Percentiles rank a stretch among this genome's conserved stretches.
phyloP scores from a whole-genome alignment of 2,113 vertebrate genomes.

The Colinus virginianus region DNA sequence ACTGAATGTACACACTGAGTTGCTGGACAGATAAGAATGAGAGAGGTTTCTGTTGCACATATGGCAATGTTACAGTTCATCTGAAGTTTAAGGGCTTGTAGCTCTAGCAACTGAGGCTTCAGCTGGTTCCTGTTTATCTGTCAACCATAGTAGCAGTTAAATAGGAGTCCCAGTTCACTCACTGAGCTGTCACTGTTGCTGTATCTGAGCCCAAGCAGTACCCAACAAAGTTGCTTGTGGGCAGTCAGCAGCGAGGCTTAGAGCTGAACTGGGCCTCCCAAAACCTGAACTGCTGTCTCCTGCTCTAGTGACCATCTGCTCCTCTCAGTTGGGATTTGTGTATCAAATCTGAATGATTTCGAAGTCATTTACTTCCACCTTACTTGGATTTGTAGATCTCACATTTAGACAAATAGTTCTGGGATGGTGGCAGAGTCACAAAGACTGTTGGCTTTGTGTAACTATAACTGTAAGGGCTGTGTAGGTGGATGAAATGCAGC shows the following conservation, averaged over 20 bases:
- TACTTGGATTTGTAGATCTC: not conserved
- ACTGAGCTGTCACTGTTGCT: not conserved
- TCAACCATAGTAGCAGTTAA: not conserved
- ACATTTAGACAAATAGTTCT: rapidly evolving
- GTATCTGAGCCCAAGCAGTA: not conserved
- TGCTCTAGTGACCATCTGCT: too few relatives aligned
- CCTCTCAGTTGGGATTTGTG: too few relatives aligned
- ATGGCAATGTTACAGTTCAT: too few relatives aligned
- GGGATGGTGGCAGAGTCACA: not conserved
- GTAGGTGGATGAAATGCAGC: not conserved
- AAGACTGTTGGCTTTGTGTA: not conserved
- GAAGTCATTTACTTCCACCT: not conserved
- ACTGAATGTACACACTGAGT: not conserved
- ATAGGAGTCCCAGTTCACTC: not conserved
- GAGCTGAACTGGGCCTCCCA: not conserved
- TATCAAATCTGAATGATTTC: not conserved
- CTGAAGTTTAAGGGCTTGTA: not conserved
- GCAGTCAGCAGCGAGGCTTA: not conserved
- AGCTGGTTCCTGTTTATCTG: not conserved
- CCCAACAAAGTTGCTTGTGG: not conserved
- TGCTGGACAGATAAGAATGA: not conserved
- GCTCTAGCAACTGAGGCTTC: not conserved
- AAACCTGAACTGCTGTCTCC: not conserved
- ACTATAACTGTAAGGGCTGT: not conserved
- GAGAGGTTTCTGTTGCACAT: not conserved